A percentile compares a stretch with the other conserved stretches of the same genome.
phyloP scores from a whole-genome alignment of 2,888 invertebrate species.

The Drosophila quinaria region DNA sequence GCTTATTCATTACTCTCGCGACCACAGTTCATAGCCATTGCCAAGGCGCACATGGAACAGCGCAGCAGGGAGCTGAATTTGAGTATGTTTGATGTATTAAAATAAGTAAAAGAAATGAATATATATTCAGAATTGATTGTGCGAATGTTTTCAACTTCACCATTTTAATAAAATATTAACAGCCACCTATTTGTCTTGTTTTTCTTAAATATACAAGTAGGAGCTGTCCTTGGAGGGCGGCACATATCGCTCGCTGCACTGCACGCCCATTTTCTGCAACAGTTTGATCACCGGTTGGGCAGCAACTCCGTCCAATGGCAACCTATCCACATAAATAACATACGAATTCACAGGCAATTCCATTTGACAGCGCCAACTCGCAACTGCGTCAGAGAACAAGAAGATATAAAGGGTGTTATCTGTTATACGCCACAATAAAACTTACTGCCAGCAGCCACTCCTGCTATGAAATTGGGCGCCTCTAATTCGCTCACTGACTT shows the following conservation, averaged over 20 bases:
- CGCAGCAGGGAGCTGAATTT: conserved; percentile 88
- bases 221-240: conserved; percentile 79
- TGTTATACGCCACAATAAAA: background rate
- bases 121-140: conserved; percentile 17
- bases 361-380: conserved; percentile 80
- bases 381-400: conserved; percentile 68
- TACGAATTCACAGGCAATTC: conserved; percentile 73
- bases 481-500: conserved; percentile 71
- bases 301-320: conserved; percentile 79
- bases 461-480: conserved; percentile 84
- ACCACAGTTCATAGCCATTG: conserved; percentile 90
- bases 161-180: conserved; percentile 45
- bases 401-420: background rate
- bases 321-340: conserved; percentile 82
- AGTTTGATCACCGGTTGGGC: conserved; percentile 81
- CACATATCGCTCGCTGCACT: conserved; percentile 73
- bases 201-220: conserved; percentile 78
- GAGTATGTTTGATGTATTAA: conserved; percentile 85
- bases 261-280: conserved; percentile 69
- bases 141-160: conserved; percentile 38
- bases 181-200: conserved; percentile 10
- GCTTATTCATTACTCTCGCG: conserved; percentile 92
- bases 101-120: conserved; percentile 25
- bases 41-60: conserved; percentile 90
- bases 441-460: conserved; percentile 84